phyloP scores from a whole-genome alignment of 1,140 invertebrate species.

The Drosophila takahashii region DNA sequence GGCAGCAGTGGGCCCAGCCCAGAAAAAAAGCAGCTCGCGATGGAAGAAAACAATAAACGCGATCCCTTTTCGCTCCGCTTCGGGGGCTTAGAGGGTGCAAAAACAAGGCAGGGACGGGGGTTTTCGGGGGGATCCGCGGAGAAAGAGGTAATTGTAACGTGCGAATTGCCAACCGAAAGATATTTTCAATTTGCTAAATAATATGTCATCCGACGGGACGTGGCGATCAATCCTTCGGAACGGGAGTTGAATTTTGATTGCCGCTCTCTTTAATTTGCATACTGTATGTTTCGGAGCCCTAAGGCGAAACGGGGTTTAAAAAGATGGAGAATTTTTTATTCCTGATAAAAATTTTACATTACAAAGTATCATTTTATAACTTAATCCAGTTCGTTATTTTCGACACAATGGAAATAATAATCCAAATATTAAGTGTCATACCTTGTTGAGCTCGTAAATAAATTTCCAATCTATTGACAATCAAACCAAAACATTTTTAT shows the following conservation, averaged over 20 bases:
- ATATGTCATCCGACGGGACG: slow-evolving; percentile 72
- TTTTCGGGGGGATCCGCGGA: not conserved
- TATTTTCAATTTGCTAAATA: slow-evolving; percentile 77
- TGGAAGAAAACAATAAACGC: slow-evolving; percentile 32
- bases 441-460: no score
- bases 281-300: slow-evolving; percentile 6
- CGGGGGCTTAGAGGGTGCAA: slow-evolving; percentile 39
- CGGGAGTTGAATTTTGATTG: slow-evolving; percentile 79
- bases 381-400: no score
- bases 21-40: slow-evolving; percentile 38
- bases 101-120: slow-evolving; percentile 3
- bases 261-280: slow-evolving; percentile 73
- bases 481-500: no score
- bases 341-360: no score
- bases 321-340: not conserved
- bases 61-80: slow-evolving; percentile 51
- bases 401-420: no score
- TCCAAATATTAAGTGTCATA: no score
- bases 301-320: slow-evolving; percentile 4
- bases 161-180: slow-evolving; percentile 65
- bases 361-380: no score
- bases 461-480: no score
- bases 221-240: slow-evolving; percentile 72
- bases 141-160: slow-evolving; percentile 72
- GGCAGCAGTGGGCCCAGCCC: slow-evolving; percentile 62